Evolutionary conservation across 2,888 invertebrate genomes (phyloP).

Genomic region (Tuta absoluta): DNA sequence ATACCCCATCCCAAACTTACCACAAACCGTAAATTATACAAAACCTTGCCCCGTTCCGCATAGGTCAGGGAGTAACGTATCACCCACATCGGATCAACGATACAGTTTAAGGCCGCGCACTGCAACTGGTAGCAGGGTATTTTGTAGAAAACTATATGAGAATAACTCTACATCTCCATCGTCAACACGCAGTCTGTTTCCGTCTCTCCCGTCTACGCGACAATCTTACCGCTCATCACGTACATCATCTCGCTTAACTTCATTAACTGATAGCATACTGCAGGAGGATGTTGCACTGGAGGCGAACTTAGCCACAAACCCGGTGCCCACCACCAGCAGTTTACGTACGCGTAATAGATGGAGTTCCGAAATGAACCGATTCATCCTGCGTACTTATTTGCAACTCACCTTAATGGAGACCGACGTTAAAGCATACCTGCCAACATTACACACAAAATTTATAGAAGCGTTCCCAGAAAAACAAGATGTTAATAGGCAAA

Average conservation of each 20-base stretch:
- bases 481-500: slow-evolving; percentile 23
- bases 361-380: slow-evolving; percentile 3
- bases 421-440: slow-evolving; percentile 8
- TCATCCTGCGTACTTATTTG: slow-evolving; percentile 18
- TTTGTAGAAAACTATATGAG: not conserved
- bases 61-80: not conserved
- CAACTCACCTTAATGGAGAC: not conserved
- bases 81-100: not conserved
- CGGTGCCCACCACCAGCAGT: not conserved
- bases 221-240: not conserved
- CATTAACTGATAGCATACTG: not conserved
- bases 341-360: not conserved
- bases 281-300: slow-evolving; percentile 13
- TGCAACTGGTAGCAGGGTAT: not conserved
- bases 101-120: not conserved
- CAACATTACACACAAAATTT: slow-evolving; percentile 24
- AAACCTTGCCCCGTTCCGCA: not conserved
- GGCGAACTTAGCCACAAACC: not conserved
- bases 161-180: not conserved
- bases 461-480: slow-evolving; percentile 24
- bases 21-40: not conserved
- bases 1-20: too few species aligned
- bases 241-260: not conserved
- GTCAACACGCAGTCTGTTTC: not conserved
- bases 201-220: not conserved